These are phyloP conservation scores for Eulithis prunata DNA, from an alignment of 2,888 invertebrate species.

Conservation along the genomic window DNA sequence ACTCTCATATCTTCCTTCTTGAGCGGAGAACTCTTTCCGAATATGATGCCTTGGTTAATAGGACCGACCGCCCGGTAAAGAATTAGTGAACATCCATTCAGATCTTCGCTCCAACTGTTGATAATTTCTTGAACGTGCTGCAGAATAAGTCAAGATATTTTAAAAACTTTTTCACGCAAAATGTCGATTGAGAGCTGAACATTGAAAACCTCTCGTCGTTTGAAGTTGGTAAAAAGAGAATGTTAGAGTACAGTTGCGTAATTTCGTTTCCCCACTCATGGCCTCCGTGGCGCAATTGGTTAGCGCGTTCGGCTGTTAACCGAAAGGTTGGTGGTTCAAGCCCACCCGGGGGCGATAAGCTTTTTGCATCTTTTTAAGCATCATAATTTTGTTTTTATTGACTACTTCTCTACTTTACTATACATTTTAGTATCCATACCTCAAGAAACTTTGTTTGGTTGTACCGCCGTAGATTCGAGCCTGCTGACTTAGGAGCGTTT, in stretches of 20 bases:
- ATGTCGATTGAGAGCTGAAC: too few species aligned
- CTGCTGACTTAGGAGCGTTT: conserved; percentile 90
- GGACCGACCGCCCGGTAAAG: conserved; percentile 91
- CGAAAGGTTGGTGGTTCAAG: conserved; percentile 99
- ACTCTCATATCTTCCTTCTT: conserved; percentile 86
- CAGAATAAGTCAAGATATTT: conserved; percentile 42
- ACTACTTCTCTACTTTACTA: too few species aligned
- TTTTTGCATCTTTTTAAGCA: conserved; percentile 18
- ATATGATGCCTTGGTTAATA: conserved; percentile 88
- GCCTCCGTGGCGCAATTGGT: conserved; percentile 87
- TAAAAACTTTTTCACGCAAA: too few species aligned
- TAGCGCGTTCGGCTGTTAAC: conserved; percentile 99
- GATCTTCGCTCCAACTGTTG: conserved; percentile 86
- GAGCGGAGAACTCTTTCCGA: conserved; percentile 89
- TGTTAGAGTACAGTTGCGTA: conserved; percentile 15
- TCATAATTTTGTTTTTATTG: too few species aligned
- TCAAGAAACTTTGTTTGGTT: conserved; percentile 90
- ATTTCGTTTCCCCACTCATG: conserved; percentile 22
- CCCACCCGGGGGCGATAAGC: conserved; percentile 94
- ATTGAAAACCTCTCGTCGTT: too few species aligned
- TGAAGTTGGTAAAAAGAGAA: too few species aligned
- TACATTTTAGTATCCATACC: conserved; percentile 60
- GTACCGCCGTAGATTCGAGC: conserved; percentile 90
- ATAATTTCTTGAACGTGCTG: conserved; percentile 91
- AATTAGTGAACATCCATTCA: conserved; percentile 88